Evolutionary conservation across 2,113 vertebrate genomes (phyloP).

Genomic region (Albula glossodonta): DNA sequence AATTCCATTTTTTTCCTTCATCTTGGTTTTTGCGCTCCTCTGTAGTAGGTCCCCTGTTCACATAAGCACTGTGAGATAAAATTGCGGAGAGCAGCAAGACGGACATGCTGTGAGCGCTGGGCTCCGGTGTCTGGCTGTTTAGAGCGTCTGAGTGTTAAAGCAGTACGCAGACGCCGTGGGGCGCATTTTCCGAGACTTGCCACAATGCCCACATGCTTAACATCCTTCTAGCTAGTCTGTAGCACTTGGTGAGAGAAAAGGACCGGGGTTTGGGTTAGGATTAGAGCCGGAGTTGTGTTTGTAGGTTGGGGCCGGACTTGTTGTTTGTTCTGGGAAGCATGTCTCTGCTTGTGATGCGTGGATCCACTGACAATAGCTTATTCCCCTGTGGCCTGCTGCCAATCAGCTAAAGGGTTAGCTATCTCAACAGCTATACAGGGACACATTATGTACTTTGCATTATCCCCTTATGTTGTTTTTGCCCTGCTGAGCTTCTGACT

Average conservation of each 20-base stretch:
- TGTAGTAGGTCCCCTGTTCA: too few species aligned
- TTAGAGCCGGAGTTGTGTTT: neutral
- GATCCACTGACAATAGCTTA: neutral
- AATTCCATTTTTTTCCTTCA: too few species aligned
- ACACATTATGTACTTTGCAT: neutral
- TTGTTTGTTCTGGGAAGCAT: neutral
- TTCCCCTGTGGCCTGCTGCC: neutral
- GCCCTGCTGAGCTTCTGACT: too few species aligned
- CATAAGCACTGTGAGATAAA: neutral
- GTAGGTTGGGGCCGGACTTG: neutral
- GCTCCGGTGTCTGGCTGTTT: too few species aligned
- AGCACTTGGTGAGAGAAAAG: neutral
- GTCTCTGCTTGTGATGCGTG: neutral
- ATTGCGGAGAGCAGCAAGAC: neutral
- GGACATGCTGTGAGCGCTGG: neutral
- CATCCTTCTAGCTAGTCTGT: neutral
- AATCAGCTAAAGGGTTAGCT: neutral
- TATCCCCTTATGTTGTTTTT: neutral
- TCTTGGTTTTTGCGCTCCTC: too few species aligned
- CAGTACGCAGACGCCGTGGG: neutral
- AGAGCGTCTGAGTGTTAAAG: too few species aligned
- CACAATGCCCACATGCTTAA: too few species aligned
- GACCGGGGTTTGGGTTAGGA: neutral
- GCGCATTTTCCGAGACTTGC: too few species aligned
- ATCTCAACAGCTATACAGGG: neutral